These are phyloP conservation scores for Aphelenchoides avenae DNA, from an alignment of 1,140 invertebrate species.

Conservation along the genomic window DNA sequence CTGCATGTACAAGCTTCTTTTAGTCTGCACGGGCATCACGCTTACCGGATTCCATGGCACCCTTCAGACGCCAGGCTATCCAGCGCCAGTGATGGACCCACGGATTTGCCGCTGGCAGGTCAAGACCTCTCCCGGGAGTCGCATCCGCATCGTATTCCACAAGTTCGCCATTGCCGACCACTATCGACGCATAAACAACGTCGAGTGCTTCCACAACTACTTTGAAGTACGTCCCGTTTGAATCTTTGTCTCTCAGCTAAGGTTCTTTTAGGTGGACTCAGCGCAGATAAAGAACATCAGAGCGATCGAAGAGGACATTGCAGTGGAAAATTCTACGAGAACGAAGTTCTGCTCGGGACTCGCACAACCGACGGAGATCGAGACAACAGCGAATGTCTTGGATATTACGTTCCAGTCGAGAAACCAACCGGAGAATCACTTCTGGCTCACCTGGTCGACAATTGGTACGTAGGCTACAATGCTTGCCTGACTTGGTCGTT, in stretches of 20 bases:
- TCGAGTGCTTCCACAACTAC: conserved; percentile 24
- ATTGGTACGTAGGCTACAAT: conserved; percentile 23
- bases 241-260: conserved; percentile 9
- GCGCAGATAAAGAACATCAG: conserved; percentile 13
- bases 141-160: conserved; percentile 46
- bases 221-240: conserved; percentile 18
- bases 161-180: conserved; percentile 39
- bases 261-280: conserved; percentile 18
- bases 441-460: conserved; percentile 53
- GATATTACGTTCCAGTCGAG: conserved; percentile 32
- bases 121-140: conserved; percentile 39
- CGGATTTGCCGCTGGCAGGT: conserved; percentile 46
- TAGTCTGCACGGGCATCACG: conserved; percentile 45
- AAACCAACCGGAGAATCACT: conserved; percentile 48
- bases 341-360: conserved; percentile 27
- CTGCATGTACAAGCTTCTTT: conserved; percentile 9
- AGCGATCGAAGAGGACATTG: conserved; percentile 10
- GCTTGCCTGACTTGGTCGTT: background rate
- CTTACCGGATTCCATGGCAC: conserved; percentile 19
- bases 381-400: conserved; percentile 33
- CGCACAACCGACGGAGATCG: conserved; percentile 27
- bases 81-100: conserved; percentile 10
- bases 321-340: background rate
- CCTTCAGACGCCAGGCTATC: conserved; percentile 53
- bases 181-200: background rate